These are phyloP conservation scores for Dioctria rufipes DNA, from an alignment of 2,888 invertebrate species.

Conservation along the genomic window DNA sequence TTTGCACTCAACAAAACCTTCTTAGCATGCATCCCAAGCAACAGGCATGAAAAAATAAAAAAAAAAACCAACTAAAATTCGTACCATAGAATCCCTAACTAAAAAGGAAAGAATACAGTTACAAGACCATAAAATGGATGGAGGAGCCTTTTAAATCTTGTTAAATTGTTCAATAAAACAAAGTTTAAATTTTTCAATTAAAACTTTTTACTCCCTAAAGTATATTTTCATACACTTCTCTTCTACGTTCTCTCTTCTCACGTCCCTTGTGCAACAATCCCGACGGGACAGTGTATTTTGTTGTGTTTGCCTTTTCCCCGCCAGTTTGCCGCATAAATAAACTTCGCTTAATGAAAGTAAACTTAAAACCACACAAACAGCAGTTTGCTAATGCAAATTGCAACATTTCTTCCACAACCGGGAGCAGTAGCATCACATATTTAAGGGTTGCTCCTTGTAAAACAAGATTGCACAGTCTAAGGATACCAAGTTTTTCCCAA, in stretches of 20 bases:
- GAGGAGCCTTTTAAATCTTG: slow-evolving; percentile 60
- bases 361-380: slow-evolving; percentile 57
- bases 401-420: slow-evolving; percentile 27
- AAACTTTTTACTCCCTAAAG: slow-evolving; percentile 64
- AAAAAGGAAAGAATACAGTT: slow-evolving; percentile 10
- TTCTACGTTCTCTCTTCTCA: not conserved
- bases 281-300: not conserved
- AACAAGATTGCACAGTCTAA: slow-evolving; percentile 25
- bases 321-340: slow-evolving; percentile 47
- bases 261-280: not conserved
- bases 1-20: slow-evolving; percentile 43
- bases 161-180: slow-evolving; percentile 61
- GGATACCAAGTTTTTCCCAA: slow-evolving; percentile 4
- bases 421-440: slow-evolving; percentile 22
- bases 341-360: slow-evolving; percentile 56
- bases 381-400: slow-evolving; percentile 58
- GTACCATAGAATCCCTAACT: not conserved
- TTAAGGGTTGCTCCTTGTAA: slow-evolving; percentile 42
- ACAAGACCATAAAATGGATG: slow-evolving; percentile 50
- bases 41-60: slow-evolving; percentile 4
- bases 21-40: slow-evolving; percentile 2
- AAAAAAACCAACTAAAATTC: not conserved
- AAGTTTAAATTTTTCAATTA: slow-evolving; percentile 67
- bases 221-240: not conserved
- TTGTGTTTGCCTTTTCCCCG: not conserved